Conservation (phyloP, 1,140 invertebrate species). For the Laupala kohalensis region DNA sequence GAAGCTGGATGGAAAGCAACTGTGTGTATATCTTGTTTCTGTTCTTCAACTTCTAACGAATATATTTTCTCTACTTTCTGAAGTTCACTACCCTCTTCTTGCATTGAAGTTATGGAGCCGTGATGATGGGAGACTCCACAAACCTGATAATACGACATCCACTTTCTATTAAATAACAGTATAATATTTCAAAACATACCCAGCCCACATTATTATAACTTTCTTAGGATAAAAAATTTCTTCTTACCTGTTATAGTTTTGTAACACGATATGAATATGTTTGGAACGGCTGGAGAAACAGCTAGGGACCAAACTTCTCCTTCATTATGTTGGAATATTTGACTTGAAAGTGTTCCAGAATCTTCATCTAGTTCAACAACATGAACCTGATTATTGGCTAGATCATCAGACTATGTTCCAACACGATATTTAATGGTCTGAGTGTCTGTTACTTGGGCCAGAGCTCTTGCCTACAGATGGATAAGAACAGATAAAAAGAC, state of each 20-base stretch:
- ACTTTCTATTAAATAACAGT: slow-evolving; percentile 16
- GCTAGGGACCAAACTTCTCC: slow-evolving; percentile 85
- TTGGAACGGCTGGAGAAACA: slow-evolving; percentile 61
- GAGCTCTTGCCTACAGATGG: slow-evolving; percentile 55
- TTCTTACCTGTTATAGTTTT: slow-evolving; percentile 44
- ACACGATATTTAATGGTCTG: slow-evolving; percentile 82
- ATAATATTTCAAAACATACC: background rate
- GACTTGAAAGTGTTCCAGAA: slow-evolving; percentile 65
- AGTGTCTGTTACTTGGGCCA: slow-evolving; percentile 73
- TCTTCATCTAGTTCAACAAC: slow-evolving; percentile 86
- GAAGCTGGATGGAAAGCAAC: slow-evolving; percentile 78
- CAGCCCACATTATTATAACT: too few species aligned
- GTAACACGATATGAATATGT: slow-evolving; percentile 66
- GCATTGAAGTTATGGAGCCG: background rate
- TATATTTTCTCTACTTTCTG: slow-evolving; percentile 25
- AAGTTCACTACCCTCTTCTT: slow-evolving; percentile 24
- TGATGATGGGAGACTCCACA: slow-evolving; percentile 29
- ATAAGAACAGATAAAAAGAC: background rate
- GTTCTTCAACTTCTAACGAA: slow-evolving; percentile 28
- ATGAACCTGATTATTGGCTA: slow-evolving; percentile 81
- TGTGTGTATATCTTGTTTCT: slow-evolving; percentile 60
- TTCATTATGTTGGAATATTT: slow-evolving; percentile 65
- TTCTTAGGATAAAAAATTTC: background rate
- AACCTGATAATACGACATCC: slow-evolving; percentile 22
- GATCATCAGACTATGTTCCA: slow-evolving; percentile 84